phyloP scores from a whole-genome alignment of 1,140 invertebrate species.

The Acyrthosiphon pisum region DNA sequence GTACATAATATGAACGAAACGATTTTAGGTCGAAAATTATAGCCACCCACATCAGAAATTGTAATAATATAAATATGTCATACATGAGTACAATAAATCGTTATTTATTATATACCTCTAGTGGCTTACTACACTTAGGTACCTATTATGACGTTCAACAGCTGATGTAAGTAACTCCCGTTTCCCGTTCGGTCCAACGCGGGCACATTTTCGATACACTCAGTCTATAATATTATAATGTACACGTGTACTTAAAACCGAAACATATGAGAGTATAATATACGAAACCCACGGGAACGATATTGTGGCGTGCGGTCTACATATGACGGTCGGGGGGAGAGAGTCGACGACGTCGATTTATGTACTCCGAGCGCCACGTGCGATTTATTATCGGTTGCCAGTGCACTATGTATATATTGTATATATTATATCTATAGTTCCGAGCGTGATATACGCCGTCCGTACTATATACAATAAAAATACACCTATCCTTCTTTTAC shows the following conservation, averaged over 20 bases:
- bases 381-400: conserved; percentile 10
- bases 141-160: neutral
- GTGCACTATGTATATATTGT: too few species aligned
- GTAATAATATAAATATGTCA: neutral
- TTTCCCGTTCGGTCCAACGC: neutral
- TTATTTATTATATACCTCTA: neutral
- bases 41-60: neutral
- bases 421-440: neutral
- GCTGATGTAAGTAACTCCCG: neutral
- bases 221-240: neutral
- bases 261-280: neutral
- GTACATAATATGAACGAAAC: too few species aligned
- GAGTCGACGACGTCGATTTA: neutral
- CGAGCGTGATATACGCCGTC: neutral
- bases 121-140: too few species aligned
- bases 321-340: neutral
- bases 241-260: neutral
- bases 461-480: neutral
- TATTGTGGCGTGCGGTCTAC: neutral
- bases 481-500: neutral
- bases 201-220: neutral
- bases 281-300: conserved; percentile 3
- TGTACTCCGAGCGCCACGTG: neutral
- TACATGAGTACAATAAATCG: neutral
- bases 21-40: neutral